Conservation (phyloP, 2,113 vertebrate species). For the Dipodomys spectabilis region DNA sequence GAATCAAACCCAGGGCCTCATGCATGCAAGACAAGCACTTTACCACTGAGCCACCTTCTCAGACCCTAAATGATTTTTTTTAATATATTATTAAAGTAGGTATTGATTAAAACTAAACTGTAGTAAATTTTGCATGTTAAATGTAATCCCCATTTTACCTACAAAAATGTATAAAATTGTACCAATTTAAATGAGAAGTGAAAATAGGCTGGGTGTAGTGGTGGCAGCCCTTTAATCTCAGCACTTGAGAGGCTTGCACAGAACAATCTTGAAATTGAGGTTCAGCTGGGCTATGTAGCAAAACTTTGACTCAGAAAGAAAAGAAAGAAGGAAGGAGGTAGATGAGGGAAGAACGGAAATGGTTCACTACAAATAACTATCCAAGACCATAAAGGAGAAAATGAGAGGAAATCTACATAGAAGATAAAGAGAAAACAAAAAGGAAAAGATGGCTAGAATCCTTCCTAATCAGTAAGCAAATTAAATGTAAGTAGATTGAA, state of each 20-base stretch:
- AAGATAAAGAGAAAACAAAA: conserved; percentile 28
- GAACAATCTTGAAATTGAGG: no score
- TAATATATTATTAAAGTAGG: neutral
- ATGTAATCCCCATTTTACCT: conserved; percentile 25
- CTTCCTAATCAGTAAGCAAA: conserved; percentile 35
- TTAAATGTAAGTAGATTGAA: conserved; percentile 32
- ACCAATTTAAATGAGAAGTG: neutral
- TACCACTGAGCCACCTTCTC: no score
- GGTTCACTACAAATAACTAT: conserved; percentile 36
- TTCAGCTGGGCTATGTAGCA: no score
- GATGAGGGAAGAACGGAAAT: neutral
- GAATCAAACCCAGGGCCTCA: no score
- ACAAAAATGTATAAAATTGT: conserved; percentile 44
- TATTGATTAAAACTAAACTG: conserved; percentile 38
- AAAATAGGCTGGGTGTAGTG: no score
- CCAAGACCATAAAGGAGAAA: neutral
- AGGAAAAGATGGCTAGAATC: conserved; percentile 1
- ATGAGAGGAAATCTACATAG: neutral
- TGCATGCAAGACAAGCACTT: no score
- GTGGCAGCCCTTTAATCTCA: no score
- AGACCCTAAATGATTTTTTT: no score
- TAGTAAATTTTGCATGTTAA: conserved; percentile 8
- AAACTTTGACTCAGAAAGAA: no score
- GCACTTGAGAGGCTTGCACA: no score
- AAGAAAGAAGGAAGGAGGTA: no score